phyloP scores from a whole-genome alignment of 2,797 vertebrate genomes.

The Onychomys torridus region DNA sequence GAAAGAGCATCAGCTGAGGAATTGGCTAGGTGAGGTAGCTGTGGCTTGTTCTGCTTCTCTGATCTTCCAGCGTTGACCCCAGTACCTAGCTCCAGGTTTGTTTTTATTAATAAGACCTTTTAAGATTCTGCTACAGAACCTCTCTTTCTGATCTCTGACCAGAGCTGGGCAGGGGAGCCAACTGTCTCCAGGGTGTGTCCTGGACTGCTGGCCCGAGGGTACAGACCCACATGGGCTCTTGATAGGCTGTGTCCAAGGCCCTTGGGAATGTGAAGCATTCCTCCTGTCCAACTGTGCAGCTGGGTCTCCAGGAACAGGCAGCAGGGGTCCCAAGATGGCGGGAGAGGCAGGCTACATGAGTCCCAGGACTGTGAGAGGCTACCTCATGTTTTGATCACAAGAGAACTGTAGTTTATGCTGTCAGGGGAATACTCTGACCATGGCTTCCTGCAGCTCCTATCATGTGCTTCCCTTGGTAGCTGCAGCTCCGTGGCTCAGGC shows the following conservation, averaged over 20 bases:
- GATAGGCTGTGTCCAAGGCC: background rate
- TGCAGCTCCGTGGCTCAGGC: background rate
- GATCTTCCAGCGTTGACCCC: too few species aligned
- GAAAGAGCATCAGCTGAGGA: too few species aligned
- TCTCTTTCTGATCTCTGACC: background rate
- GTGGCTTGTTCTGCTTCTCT: too few species aligned
- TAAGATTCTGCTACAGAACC: too few species aligned
- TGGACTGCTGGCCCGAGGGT: background rate
- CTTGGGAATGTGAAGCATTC: background rate
- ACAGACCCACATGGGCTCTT: background rate
- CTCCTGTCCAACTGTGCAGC: rapidly evolving
- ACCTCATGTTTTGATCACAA: background rate
- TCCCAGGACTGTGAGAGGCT: rapidly evolving
- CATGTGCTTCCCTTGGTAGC: background rate
- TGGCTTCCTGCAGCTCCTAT: rapidly evolving
- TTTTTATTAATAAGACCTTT: too few species aligned
- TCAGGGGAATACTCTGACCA: rapidly evolving
- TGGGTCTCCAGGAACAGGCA: background rate
- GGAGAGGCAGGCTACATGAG: rapidly evolving
- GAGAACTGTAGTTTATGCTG: background rate
- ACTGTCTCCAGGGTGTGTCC: background rate
- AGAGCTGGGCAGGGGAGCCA: background rate
- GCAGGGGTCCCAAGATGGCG: background rate
- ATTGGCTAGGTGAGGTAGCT: too few species aligned
- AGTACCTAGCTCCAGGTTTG: too few species aligned